Percentiles rank a stretch among this genome's conserved stretches.
These are phyloP conservation scores for Odocoileus hemionus DNA, from an alignment of 2,113 vertebrate species.

Conservation along the genomic window DNA sequence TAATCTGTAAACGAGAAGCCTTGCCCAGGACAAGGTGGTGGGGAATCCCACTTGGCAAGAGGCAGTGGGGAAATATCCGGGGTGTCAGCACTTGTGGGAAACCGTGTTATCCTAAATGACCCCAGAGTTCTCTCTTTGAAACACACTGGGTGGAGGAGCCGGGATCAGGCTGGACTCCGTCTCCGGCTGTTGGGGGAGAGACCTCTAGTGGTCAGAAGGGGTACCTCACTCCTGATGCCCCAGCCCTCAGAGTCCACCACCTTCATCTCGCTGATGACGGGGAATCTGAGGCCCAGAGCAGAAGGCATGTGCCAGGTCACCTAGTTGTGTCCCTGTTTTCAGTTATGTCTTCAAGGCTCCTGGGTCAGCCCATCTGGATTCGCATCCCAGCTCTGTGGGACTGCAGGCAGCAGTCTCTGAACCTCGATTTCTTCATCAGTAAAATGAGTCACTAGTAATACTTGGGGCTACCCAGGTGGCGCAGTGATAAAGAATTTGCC, in stretches of 20 bases:
- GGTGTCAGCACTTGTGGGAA: slow-evolving; percentile 65
- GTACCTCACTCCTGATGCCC: neutral
- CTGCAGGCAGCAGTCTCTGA: neutral
- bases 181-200: neutral
- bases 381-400: neutral
- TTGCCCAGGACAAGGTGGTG: slow-evolving; percentile 2
- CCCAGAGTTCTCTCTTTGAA: neutral
- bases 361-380: neutral
- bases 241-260: fast-evolving
- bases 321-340: neutral
- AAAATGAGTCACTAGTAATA: neutral
- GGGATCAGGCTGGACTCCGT: neutral
- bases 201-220: slow-evolving; percentile 45
- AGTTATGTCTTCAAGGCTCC: neutral
- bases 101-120: slow-evolving; percentile 35
- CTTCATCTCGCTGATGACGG: neutral
- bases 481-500: neutral
- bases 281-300: neutral
- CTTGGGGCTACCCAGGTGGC: neutral
- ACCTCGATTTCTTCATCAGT: neutral
- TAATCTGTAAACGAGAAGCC: neutral
- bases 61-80: slow-evolving; percentile 48
- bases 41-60: slow-evolving; percentile 64
- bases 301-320: neutral
- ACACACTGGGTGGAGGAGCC: neutral